These are phyloP conservation scores for Empis livida DNA, from an alignment of 2,888 invertebrate genomes.

Conservation along the genomic window DNA sequence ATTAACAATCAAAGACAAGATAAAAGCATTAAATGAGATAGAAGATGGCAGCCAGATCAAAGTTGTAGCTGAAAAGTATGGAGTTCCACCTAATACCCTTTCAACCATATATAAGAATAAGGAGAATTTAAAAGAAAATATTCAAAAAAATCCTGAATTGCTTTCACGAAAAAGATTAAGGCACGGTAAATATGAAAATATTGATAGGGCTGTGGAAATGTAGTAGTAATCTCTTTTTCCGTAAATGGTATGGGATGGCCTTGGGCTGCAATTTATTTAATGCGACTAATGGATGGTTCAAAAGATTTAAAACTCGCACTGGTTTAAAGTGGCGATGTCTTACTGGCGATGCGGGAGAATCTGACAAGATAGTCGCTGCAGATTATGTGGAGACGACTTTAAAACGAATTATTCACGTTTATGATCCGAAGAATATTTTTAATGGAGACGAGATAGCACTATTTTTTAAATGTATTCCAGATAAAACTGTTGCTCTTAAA, in stretches of 20 bases:
- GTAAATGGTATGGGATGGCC: background rate
- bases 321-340: background rate
- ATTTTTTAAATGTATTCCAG: conserved; percentile 20
- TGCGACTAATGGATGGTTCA: conserved; percentile 13
- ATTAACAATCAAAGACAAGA: no score
- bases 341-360: background rate
- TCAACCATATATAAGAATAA: background rate
- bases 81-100: no score
- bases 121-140: background rate
- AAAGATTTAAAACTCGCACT: conserved; percentile 11
- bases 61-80: background rate
- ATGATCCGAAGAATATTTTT: conserved; percentile 10
- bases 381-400: conserved; percentile 12
- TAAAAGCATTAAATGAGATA: background rate
- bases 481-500: conserved; percentile 20
- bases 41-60: background rate
- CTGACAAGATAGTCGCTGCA: conserved; percentile 6
- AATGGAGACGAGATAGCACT: conserved; percentile 16
- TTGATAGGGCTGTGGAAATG: no score
- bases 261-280: conserved; percentile 6
- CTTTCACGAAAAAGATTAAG: no score
- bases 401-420: conserved; percentile 16
- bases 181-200: no score
- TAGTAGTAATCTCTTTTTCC: no score
- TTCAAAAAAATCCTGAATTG: no score